Base-by-base conservation (phyloP, 2,797 vertebrate species). In the Lacerta viridis region DNA sequence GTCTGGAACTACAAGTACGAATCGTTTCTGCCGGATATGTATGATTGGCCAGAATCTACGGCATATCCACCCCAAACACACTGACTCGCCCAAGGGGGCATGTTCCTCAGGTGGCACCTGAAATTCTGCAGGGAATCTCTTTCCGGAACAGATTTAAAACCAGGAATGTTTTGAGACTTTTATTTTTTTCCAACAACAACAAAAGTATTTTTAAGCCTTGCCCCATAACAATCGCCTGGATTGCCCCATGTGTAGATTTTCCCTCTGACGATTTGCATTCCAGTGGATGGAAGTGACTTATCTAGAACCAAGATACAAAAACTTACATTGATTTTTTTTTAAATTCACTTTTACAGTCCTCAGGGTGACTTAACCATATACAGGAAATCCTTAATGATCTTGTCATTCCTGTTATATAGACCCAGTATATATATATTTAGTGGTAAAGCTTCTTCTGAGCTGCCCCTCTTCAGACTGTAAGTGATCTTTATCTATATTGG, bases 21-120 rank as follows among this genome's bases (percentile, higher is more conserved):
- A 82, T 99, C 98, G 90, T 98, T 99, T 94, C 93, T 99, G 87
- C 99, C 99, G 0, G 99, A 99, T 9, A 96, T 98, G 27, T 99
- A 99, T 1, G 98, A 99, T 82, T 99, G 98, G 98, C 98, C 98
- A 0, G 98, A 96, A 9, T 97, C 98, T 79, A 93, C 94, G 36
- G 95, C 93, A 1, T 94, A 88, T 90, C 93, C 93, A 92, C 98
- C 93, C 2, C 96, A 97, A 77, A 95, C 96, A 27, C 93, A 97
- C 23, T 96, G 94, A 96, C 0, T 43, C 5, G 0, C 18, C 1
- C 83, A 69, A 59, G 76, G 88, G 86, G 85, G 59, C 0, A 0
- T 33, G 0, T 50, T 15, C 85, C 88, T 86, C 90, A 25, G 84
- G 89, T 89, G 46, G 84, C 1, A 41, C 55, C 90, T 83, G 64